Evolutionary conservation across 2,797 vertebrate species (phyloP), one percentile per base, ranked within the genome.

Genomic region (Danionella dracula): DNA sequence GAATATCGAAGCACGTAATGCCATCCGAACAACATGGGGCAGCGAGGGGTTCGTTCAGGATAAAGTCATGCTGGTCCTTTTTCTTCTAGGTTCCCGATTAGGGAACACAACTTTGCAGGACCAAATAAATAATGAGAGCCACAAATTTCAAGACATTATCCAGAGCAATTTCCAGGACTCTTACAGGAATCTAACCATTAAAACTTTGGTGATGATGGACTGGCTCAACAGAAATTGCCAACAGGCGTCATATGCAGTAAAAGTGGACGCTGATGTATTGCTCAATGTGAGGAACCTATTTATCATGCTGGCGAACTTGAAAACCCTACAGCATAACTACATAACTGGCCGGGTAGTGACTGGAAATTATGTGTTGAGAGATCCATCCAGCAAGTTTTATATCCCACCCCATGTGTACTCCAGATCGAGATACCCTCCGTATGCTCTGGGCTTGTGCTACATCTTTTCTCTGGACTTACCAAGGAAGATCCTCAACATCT

Each of bases 21-120:
- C 77, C 29, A 86, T 93, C 65, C 81, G 90, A 37, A 74, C 57
- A 6, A 93, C 92, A 0, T 95, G 92, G 93, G 92, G 84, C 1
- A 84, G 85, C 0, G 68, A 84, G 42, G 77, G 31, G 1, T 0
- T 65, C 3, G 81, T 90, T 35, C 78, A 68, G 2, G 85, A 85
- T 0, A 9, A 86, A 17, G 0, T 23, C 27, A 62, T 92, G 3
- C 2, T 82, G 2, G 84, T 86, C 0, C 69, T 93, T n/a, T 95
- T 95, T 80, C 61, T 93, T 49, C 10, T 89, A 0, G 93, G 91
- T 0, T 40, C 10, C 1, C 42, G 63, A 0, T 21, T 1, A 0
- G 31, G 58, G 2, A 34, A 16, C 0, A 16, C 66, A 46, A 59
- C 19, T 37, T 66, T 66, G 15, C 73, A 81, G 66, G 27, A 79